Conservation (phyloP, 2,113 vertebrate genomes). For the Plestiodon gilberti region DNA sequence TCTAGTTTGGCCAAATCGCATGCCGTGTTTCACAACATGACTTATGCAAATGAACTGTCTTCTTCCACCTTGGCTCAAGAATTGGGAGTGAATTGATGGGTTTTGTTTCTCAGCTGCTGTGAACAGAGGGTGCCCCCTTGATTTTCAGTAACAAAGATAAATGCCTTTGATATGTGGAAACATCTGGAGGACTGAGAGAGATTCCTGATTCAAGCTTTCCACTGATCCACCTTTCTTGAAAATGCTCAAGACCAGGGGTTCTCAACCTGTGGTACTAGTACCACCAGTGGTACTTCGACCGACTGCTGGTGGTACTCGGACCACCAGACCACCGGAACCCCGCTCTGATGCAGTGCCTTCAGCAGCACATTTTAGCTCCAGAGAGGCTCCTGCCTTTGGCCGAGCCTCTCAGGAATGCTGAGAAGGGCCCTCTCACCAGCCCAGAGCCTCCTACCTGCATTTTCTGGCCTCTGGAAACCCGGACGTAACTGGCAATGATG, state of each 20-base stretch:
- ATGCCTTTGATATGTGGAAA: neutral
- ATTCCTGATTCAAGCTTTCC: neutral
- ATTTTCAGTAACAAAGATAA: neutral
- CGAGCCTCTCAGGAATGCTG: no score
- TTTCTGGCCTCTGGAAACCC: no score
- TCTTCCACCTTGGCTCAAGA: neutral
- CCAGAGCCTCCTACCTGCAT: no score
- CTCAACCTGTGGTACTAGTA: no score
- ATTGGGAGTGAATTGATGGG: neutral
- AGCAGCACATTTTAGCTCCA: no score
- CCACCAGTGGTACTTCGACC: no score
- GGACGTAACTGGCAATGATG: no score
- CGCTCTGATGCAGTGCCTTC: no score
- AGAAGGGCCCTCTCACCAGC: no score
- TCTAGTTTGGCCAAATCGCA: neutral
- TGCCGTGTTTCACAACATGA: neutral
- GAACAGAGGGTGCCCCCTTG: neutral
- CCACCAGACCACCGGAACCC: no score
- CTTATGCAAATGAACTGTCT: conserved; percentile 11
- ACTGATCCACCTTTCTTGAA: neutral
- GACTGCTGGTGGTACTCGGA: no score
- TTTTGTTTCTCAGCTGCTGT: neutral
- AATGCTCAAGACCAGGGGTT: neutral
- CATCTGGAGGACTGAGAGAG: conserved; percentile 10
- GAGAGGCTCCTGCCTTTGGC: no score